These are phyloP conservation scores for Stenurella melanura DNA, from an alignment of 2,888 invertebrate genomes.

Conservation along the genomic window DNA sequence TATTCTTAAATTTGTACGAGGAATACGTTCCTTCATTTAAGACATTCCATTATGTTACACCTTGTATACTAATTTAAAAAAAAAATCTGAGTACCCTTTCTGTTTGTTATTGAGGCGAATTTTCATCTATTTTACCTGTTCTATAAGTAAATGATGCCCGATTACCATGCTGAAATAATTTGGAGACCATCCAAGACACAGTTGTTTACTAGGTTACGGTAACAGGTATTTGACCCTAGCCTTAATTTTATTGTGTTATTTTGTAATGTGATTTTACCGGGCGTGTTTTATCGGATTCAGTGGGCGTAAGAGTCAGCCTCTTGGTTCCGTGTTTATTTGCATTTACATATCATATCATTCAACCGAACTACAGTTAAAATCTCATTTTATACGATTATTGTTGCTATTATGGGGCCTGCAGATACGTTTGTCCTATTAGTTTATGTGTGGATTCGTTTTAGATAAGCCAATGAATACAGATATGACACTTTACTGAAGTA, in stretches of 20 bases:
- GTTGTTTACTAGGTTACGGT: conserved; percentile 37
- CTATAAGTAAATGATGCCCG: background rate
- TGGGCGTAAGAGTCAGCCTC: conserved; percentile 23
- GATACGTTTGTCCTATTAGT: background rate
- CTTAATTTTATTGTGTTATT: conserved; percentile 30
- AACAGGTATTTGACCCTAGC: conserved; percentile 35
- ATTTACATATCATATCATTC: conserved; percentile 6
- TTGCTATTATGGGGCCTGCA: background rate
- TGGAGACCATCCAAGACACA: conserved; percentile 33
- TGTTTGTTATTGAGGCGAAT: no score
- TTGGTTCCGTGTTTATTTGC: conserved; percentile 14
- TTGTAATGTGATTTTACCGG: conserved; percentile 21
- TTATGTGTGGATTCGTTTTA: conserved; percentile 11
- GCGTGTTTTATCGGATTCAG: conserved; percentile 15
- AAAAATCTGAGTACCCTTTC: no score
- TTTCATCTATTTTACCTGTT: no score
- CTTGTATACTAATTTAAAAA: no score
- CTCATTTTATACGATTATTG: conserved; percentile 14
- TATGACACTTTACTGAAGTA: background rate
- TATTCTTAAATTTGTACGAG: no score
- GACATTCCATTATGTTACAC: no score
- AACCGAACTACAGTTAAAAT: conserved; percentile 15
- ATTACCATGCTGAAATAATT: conserved; percentile 28
- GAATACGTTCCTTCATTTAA: no score
- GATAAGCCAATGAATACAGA: background rate